Evolutionary conservation across 2,113 vertebrate species (phyloP).

Genomic region (Fregata magnificens): DNA sequence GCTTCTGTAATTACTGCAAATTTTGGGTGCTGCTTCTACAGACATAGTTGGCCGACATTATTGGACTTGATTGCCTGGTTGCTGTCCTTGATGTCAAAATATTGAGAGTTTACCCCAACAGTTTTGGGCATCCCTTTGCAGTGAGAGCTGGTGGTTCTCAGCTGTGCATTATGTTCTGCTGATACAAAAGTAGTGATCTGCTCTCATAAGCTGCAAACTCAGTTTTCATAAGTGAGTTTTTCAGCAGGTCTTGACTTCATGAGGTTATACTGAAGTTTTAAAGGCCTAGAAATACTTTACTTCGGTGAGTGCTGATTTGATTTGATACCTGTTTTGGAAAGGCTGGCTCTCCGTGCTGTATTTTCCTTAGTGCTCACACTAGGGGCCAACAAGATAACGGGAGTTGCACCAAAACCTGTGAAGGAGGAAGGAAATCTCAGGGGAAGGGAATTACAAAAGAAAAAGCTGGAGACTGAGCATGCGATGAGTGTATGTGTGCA

Average conservation of each 20-base stretch:
- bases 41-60: background rate
- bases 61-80: background rate
- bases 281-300: background rate
- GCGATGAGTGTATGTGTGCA: background rate
- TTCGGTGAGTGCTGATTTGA: background rate
- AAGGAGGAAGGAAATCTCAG: background rate
- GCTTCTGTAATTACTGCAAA: background rate
- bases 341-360: background rate
- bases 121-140: background rate
- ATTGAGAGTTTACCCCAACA: background rate
- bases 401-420: background rate
- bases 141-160: background rate
- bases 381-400: background rate
- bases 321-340: background rate
- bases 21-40: background rate
- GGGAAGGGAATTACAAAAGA: background rate
- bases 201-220: background rate
- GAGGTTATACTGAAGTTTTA: background rate
- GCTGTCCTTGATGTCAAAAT: background rate
- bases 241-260: background rate
- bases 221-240: background rate
- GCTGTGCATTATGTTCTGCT: background rate
- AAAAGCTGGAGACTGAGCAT: background rate
- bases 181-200: background rate
- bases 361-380: background rate